Conservation (phyloP, 1,140 invertebrate genomes). For the Drosophila malerkotliana region DNA sequence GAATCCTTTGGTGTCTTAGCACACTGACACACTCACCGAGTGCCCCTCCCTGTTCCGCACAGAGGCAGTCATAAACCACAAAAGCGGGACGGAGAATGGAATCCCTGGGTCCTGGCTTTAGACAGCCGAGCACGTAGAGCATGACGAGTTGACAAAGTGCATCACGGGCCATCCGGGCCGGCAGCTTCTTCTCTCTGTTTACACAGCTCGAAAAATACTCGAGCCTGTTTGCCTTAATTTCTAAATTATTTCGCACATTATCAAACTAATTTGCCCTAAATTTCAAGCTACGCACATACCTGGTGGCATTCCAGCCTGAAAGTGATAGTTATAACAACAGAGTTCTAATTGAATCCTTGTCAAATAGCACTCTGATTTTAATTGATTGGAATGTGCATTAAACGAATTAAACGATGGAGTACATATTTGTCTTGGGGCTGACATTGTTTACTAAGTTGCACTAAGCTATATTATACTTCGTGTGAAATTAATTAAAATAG, state of each 20-base stretch:
- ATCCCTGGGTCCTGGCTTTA: conserved; percentile 35
- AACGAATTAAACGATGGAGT: conserved; percentile 1
- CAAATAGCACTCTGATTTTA: conserved; percentile 13
- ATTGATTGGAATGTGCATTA: conserved; percentile 27
- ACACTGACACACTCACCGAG: conserved; percentile 63
- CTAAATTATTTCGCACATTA: conserved; percentile 23
- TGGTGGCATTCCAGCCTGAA: neutral
- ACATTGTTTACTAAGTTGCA: conserved; percentile 1
- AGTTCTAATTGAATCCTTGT: conserved; percentile 6
- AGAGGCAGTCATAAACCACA: conserved; percentile 24
- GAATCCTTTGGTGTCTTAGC: conserved; percentile 41
- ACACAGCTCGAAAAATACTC: conserved; percentile 48
- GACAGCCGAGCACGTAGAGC: conserved; percentile 68
- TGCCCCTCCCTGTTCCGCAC: neutral
- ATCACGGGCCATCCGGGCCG: conserved; percentile 39
- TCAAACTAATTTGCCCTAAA: conserved; percentile 29
- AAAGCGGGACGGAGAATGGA: conserved; percentile 4
- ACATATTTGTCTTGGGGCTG: conserved; percentile 18
- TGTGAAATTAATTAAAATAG: conserved; percentile 8
- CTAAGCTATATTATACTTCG: conserved; percentile 1
- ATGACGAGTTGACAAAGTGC: conserved; percentile 81
- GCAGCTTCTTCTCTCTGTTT: conserved; percentile 27
- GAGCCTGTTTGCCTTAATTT: conserved; percentile 13
- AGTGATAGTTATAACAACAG: neutral
- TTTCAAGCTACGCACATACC: neutral